Conservation (phyloP, 2,113 vertebrate genomes). For the Turdus rufiventris region DNA sequence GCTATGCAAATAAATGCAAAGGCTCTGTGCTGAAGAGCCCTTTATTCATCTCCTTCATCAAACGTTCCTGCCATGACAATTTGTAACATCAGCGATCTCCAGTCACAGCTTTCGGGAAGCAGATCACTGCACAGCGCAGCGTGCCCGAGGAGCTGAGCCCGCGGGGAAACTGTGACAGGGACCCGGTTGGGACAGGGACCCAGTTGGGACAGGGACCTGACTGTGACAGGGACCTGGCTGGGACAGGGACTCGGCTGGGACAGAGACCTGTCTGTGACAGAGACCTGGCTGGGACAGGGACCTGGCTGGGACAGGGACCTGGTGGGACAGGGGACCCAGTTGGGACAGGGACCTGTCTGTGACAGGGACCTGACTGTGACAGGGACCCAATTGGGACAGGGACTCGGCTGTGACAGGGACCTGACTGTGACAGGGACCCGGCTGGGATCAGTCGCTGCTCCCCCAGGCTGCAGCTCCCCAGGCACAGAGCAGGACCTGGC, state of each 20-base stretch:
- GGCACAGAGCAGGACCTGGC: rapidly evolving
- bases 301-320: no score
- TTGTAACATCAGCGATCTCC: not conserved
- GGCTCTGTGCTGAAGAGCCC: not conserved
- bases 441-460: not conserved
- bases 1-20: not conserved
- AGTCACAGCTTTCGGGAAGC: not conserved
- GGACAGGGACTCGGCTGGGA: no score
- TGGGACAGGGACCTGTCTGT: no score
- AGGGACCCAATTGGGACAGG: no score
- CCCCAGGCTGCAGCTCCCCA: not conserved
- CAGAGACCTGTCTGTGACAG: no score
- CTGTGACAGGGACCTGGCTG: not conserved
- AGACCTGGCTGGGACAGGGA: no score
- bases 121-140: rapidly evolving
- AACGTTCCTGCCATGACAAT: not conserved
- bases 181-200: no score
- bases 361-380: no score
- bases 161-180: not conserved
- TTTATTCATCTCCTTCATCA: not conserved
- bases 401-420: no score
- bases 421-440: no score
- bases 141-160: not conserved
- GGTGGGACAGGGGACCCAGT: no score
- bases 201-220: no score